Evolutionary conservation across 2,797 vertebrate species (phyloP), one percentile per base, ranked within the genome.

Genomic region (Synaphobranchus kaupii): DNA sequence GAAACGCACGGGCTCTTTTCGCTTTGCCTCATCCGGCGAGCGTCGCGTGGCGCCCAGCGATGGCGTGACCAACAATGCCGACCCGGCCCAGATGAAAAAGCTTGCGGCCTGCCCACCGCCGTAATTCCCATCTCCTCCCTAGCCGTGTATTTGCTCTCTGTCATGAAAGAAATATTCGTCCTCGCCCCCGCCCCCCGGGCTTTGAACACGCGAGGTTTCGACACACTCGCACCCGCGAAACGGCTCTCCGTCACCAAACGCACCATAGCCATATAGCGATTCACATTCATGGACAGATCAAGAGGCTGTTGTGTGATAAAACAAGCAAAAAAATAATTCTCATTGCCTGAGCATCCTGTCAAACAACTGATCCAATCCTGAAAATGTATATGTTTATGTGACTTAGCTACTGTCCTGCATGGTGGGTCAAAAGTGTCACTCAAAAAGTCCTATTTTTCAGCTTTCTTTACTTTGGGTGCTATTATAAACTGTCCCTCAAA

Each of bases 1-100:
- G 56, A 13, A 17, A 28, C n/a, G 50, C 10, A 10, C n/a, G 20
- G 25, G 25, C 50, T n/a, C 44, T 52, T 71, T 78, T 34, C 71
- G 88, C 60, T 44, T 83, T 48, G 48, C 50, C 47, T 78, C 52
- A 0, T 39, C 3, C 39, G 47, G 39, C 34, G 86, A 85, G 84
- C 81, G 54, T 91, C 85, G 90, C 92, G 91, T 93, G 92, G 91
- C 91, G 90, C 86, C 48, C 66, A 76, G 52, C 71, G 88, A 76
- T 86, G 84, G 89, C 89, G 90, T 92, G 90, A 90, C 71, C 89
- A 89, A 85, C 90, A 86, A 88, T 71, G 85, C 83, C 80, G 84
- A 39, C 80, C 85, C 85, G 56, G 47, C 78, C 76, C 86, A 87
- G 90, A 92, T 86, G 87, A 89, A 86, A 89, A 88, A 73, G 54